These are phyloP conservation scores for Neodiprion pinetum DNA, from an alignment of 1,140 invertebrate species.

Conservation along the genomic window DNA sequence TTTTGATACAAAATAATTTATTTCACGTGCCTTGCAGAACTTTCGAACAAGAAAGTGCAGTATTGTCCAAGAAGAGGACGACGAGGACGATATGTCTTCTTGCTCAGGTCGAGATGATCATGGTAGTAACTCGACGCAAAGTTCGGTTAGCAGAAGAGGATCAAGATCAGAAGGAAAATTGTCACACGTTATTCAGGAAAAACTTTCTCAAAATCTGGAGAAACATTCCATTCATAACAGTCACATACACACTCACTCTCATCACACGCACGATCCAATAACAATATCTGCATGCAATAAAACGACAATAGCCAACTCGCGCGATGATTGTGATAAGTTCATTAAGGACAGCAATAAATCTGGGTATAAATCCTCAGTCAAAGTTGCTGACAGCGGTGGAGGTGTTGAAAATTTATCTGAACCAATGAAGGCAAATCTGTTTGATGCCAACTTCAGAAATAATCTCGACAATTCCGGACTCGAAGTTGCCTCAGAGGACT, in stretches of 20 bases:
- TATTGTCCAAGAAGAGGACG: slow-evolving; percentile 87
- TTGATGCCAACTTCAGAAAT: slow-evolving; percentile 42
- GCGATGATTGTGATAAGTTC: neutral
- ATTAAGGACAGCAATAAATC: neutral
- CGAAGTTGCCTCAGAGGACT: slow-evolving; percentile 13
- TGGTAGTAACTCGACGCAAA: slow-evolving; percentile 56
- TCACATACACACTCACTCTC: neutral
- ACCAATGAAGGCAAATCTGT: slow-evolving; percentile 51
- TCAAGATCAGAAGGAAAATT: slow-evolving; percentile 70
- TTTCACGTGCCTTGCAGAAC: slow-evolving; percentile 40
- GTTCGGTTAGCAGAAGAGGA: slow-evolving; percentile 62
- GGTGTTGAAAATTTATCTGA: neutral
- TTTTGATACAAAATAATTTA: neutral
- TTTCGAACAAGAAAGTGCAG: slow-evolving; percentile 81
- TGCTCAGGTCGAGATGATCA: slow-evolving; percentile 64
- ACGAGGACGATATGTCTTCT: slow-evolving; percentile 66
- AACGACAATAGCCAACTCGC: too few relatives aligned
- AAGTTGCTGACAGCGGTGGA: neutral
- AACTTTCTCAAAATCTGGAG: slow-evolving; percentile 1
- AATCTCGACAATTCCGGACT: slow-evolving; percentile 32
- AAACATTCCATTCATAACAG: neutral
- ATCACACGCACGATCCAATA: neutral
- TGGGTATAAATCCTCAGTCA: neutral
- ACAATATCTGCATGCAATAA: neutral
- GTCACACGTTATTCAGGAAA: slow-evolving; percentile 55